Base-by-base conservation (phyloP, 2,113 vertebrate genomes). In the Lanius collurio region DNA sequence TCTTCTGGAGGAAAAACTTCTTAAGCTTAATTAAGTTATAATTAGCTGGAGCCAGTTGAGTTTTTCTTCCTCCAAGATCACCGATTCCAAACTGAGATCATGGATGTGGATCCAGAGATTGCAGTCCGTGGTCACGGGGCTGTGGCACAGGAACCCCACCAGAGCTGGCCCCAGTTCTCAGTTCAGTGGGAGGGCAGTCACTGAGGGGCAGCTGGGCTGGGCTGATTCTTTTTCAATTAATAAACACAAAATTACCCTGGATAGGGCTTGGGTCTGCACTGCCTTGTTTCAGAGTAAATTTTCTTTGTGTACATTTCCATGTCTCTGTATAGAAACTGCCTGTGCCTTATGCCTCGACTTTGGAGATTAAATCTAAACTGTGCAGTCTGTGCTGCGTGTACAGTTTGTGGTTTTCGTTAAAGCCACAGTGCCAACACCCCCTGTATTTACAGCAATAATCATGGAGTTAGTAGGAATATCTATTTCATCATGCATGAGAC, bases 371-470 rank as follows among this genome's bases (percentile, higher is more conserved):
- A 86, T 70, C 59, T 73, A 47, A 93, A 92, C 77, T 67, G 10
- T 70, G 44, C 62, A 41, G 39, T 55, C 74, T 74, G 64, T 60
- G 87, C 64, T 33, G 11, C 10, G 33, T 80, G 86, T 52, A 7
- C 12, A 47, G 81, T 81, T 94, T 75, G 86, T 94, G 62, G 82
- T 64, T 87, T 55, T 49, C 10, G 46, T 92, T 90, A 56, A 88
- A 94, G 83, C 80, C 64, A 5, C 5, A 1, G 82, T 88, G 88
- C 90, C 94, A 96, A 78, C 82, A 92, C 80, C 79, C 83, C 55
- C 92, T 93, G 71, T 93, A 94, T 92, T 96, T 95, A 90, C 88
- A 77, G 75, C 55, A 94, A 55, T 91, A 83, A 86, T 78, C 60
- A 44, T 69, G 78, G 52, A 52, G 88, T 81, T 59, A 71, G 82